Percentiles rank a stretch among this genome's conserved stretches.
Evolutionary conservation across 64 coral and sea anemone genomes (phyloP).

Genomic region (Platygyra sinensis): DNA sequence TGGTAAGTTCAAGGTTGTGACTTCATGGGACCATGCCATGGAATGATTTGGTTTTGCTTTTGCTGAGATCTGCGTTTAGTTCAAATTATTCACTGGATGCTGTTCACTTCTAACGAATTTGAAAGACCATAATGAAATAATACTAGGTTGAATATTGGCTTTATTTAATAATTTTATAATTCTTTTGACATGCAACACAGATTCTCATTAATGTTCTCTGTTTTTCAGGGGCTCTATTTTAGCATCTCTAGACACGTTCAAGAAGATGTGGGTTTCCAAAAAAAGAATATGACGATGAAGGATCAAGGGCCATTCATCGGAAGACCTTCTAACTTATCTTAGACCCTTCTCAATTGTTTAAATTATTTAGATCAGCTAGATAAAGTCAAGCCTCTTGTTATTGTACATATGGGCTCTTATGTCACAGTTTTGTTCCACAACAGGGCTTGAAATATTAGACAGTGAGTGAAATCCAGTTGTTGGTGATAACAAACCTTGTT

Average conservation of each 20-base stretch:
- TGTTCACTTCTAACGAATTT: too few relatives aligned
- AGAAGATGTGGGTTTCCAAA: slow-evolving; percentile 99
- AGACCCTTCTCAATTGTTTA: slow-evolving; percentile 1
- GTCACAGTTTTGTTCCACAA: too few relatives aligned
- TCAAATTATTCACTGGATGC: too few relatives aligned
- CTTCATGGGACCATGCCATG: too few relatives aligned
- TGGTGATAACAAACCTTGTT: not conserved
- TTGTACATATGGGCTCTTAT: slow-evolving; percentile 1
- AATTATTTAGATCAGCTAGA: slow-evolving; percentile 6
- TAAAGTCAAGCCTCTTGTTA: not conserved
- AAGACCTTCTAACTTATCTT: slow-evolving; percentile 86
- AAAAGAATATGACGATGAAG: slow-evolving; percentile 99
- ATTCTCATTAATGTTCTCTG: not conserved
- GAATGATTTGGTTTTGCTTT: too few relatives aligned
- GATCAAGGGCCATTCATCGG: slow-evolving; percentile 86
- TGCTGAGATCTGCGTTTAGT: too few relatives aligned
- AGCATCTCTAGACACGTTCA: slow-evolving; percentile 96
- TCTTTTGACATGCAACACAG: not conserved
- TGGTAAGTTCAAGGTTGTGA: too few relatives aligned
- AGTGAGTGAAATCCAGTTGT: not conserved
- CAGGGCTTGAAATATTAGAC: not conserved
- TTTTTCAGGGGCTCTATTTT: slow-evolving; percentile 90
- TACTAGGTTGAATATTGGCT: too few relatives aligned
- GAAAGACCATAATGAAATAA: too few relatives aligned
- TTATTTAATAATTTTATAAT: too few relatives aligned